Conservation (phyloP, 2,888 invertebrate genomes). For the Tricholauxania praeusta region DNA sequence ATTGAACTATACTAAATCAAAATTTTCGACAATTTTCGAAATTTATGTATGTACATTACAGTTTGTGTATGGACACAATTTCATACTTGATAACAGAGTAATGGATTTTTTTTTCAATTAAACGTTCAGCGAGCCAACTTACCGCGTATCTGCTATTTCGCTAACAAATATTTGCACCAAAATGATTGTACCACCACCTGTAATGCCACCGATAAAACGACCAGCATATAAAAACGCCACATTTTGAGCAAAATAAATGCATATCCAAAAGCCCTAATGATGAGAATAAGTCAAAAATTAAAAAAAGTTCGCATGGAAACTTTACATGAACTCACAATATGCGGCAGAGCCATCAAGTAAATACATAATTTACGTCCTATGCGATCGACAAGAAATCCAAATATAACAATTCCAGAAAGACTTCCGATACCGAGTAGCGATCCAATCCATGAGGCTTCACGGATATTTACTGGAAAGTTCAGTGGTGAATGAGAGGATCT, state of each 20-base stretch:
- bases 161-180: conserved; percentile 62
- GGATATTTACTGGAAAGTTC: conserved; percentile 51
- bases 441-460: conserved; percentile 62
- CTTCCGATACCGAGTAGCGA: conserved; percentile 60
- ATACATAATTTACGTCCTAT: conserved; percentile 60
- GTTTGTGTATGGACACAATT: too few relatives aligned
- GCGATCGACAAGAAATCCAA: conserved; percentile 56
- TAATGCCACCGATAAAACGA: conserved; percentile 59
- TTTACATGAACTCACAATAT: conserved; percentile 53
- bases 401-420: conserved; percentile 57
- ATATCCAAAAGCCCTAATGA: conserved; percentile 59
- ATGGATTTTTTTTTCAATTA: too few relatives aligned
- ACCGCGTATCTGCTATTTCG: conserved; percentile 63
- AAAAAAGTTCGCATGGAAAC: background rate
- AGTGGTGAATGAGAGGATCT: conserved; percentile 53
- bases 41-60: too few relatives aligned
- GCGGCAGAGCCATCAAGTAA: conserved; percentile 56
- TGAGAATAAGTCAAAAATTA: background rate
- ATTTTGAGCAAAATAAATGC: conserved; percentile 56
- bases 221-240: conserved; percentile 60
- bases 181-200: conserved; percentile 61
- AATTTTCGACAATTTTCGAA: too few relatives aligned
- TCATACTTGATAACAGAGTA: too few relatives aligned
- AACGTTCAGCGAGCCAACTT: conserved; percentile 32
- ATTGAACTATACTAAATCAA: too few relatives aligned